Percentiles rank a stretch among this genome's conserved stretches.
These are phyloP conservation scores for Cuniculus paca DNA, from an alignment of 2,797 vertebrate species.

Conservation along the genomic window DNA sequence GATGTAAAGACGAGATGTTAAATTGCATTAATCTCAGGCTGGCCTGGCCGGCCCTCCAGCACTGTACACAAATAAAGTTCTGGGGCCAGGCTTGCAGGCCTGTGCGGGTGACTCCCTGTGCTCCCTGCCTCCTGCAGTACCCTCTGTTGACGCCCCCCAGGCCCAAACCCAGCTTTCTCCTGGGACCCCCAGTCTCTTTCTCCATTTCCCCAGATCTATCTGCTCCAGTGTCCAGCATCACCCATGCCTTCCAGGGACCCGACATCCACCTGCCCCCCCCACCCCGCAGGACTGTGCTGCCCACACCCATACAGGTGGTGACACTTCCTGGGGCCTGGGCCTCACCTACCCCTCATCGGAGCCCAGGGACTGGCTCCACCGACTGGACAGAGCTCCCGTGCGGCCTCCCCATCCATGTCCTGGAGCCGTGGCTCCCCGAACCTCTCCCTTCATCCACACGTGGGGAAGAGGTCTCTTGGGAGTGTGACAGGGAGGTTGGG, in stretches of 20 bases:
- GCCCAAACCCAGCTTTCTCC: too few species aligned
- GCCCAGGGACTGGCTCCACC: too few species aligned
- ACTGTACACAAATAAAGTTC: neutral
- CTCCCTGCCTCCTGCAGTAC: accelerated
- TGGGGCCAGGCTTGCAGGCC: neutral
- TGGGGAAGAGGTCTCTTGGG: neutral
- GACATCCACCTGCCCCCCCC: accelerated
- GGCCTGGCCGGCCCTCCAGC: too few species aligned
- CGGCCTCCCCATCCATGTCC: neutral
- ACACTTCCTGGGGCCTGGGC: neutral
- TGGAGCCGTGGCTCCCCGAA: neutral
- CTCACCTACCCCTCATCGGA: neutral
- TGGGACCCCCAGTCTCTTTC: neutral
- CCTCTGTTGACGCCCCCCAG: neutral
- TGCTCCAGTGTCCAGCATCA: accelerated
- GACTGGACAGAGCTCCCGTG: neutral
- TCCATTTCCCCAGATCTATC: neutral
- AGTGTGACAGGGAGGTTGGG: neutral
- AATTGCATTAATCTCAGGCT: accelerated
- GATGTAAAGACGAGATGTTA: too few species aligned
- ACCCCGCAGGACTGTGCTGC: accelerated
- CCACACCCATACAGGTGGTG: neutral
- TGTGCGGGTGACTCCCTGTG: accelerated
- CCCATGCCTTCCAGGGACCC: too few species aligned
- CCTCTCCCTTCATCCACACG: neutral